Conservation (phyloP, 1,140 invertebrate species). For the Idris sp. region DNA sequence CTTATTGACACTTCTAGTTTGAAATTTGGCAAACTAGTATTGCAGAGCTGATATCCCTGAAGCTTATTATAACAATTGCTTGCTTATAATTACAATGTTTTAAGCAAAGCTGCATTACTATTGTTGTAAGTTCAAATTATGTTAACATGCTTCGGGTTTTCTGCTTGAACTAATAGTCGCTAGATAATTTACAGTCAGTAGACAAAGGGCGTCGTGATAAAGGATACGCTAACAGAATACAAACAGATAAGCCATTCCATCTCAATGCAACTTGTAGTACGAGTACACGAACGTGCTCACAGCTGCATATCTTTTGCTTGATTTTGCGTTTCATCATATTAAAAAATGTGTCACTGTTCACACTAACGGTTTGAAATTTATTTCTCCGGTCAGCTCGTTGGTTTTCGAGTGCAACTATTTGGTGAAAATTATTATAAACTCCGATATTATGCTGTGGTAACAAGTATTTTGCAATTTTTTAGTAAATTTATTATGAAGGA, state of each 20-base stretch:
- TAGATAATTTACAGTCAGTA: conserved; percentile 53
- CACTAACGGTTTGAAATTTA: no score
- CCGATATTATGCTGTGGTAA: no score
- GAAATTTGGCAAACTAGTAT: conserved; percentile 23
- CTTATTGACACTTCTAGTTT: background rate
- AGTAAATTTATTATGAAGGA: no score
- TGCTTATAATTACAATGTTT: conserved; percentile 41
- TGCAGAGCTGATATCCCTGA: conserved; percentile 25
- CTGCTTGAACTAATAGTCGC: conserved; percentile 59
- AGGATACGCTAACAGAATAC: conserved; percentile 60
- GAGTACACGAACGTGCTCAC: conserved; percentile 44
- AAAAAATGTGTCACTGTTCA: no score
- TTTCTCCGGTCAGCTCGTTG: no score
- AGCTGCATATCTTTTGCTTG: conserved; percentile 37
- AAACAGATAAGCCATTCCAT: conserved; percentile 60
- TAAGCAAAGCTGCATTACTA: conserved; percentile 34
- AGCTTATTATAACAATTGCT: conserved; percentile 40
- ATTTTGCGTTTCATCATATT: conserved; percentile 36
- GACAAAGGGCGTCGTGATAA: conserved; percentile 56
- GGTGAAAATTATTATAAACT: no score
- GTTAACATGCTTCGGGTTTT: conserved; percentile 58
- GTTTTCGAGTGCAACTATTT: no score
- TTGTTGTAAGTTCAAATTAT: conserved; percentile 58
- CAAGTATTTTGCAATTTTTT: no score
- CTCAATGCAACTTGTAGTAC: conserved; percentile 49